Evolutionary conservation across 2,113 vertebrate species (phyloP).

Genomic region (Peromyscus polionotus): DNA sequence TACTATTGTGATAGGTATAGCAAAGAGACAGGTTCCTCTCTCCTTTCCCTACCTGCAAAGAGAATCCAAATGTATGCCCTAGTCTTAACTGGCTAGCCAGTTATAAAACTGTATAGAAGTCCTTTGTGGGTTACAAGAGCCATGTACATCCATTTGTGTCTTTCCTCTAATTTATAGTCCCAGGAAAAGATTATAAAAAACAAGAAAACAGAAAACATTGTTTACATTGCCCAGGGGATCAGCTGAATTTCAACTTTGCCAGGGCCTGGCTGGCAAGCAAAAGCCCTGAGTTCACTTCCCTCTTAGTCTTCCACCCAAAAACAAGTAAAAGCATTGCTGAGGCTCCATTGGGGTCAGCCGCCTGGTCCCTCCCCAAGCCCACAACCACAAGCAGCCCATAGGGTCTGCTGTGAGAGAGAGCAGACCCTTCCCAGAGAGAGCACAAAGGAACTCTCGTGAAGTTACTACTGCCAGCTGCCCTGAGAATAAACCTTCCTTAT

Average conservation of each 20-base stretch:
- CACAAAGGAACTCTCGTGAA: conserved; percentile 33
- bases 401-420: neutral
- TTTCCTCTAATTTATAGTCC: conserved; percentile 81
- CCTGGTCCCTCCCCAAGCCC: conserved; percentile 5
- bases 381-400: neutral
- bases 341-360: conserved; percentile 16
- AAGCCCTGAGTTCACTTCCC: conserved; percentile 61
- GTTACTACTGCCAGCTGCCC: conserved; percentile 46
- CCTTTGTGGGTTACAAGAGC: conserved; percentile 68
- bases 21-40: neutral
- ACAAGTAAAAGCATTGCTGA: neutral
- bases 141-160: conserved; percentile 73
- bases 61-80: conserved; percentile 35
- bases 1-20: neutral
- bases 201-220: conserved; percentile 71
- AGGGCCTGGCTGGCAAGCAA: conserved; percentile 60
- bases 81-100: conserved; percentile 60
- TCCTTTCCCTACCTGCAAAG: neutral
- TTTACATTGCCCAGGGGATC: conserved; percentile 81
- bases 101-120: conserved; percentile 69
- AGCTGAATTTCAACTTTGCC: conserved; percentile 54
- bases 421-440: conserved; percentile 39
- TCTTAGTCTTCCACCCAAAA: neutral
- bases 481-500: conserved; percentile 52
- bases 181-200: conserved; percentile 68